These are phyloP conservation scores for Chloroceryle inda DNA, from an alignment of 2,797 vertebrate genomes.

Conservation along the genomic window DNA sequence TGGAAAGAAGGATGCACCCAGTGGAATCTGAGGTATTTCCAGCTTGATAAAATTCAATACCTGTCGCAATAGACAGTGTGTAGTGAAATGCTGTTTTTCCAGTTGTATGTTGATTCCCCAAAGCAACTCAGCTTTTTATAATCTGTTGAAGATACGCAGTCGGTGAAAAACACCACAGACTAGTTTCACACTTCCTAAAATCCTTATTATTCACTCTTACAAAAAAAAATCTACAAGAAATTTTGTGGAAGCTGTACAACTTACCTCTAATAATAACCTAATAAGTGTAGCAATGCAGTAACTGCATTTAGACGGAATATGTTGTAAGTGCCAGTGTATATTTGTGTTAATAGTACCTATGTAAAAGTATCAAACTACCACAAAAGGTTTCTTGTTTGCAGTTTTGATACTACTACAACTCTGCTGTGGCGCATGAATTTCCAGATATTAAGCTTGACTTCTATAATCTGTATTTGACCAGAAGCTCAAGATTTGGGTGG, in stretches of 20 bases:
- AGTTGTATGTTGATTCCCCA: not conserved
- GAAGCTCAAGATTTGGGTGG: not conserved
- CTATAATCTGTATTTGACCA: not conserved
- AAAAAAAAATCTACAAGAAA: not conserved
- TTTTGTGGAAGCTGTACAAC: not conserved
- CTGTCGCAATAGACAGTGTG: not conserved
- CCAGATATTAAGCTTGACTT: not conserved
- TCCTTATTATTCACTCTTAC: not conserved
- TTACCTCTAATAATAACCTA: not conserved
- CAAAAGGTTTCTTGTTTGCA: not conserved
- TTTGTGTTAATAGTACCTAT: not conserved
- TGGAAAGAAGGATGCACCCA: not conserved
- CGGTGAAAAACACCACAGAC: not conserved
- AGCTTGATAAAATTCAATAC: not conserved
- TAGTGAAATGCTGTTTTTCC: not conserved
- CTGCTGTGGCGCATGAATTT: not conserved
- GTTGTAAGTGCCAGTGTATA: rapidly evolving
- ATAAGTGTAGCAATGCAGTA: not conserved
- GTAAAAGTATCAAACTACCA: not conserved
- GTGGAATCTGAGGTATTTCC: not conserved
- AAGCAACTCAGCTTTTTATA: not conserved
- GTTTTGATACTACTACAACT: not conserved
- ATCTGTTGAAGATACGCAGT: not conserved
- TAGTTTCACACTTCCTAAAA: not conserved
- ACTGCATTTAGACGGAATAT: not conserved